Evolutionary conservation across 1,140 invertebrate species (phyloP).

Genomic region (Drosophila saltans): DNA sequence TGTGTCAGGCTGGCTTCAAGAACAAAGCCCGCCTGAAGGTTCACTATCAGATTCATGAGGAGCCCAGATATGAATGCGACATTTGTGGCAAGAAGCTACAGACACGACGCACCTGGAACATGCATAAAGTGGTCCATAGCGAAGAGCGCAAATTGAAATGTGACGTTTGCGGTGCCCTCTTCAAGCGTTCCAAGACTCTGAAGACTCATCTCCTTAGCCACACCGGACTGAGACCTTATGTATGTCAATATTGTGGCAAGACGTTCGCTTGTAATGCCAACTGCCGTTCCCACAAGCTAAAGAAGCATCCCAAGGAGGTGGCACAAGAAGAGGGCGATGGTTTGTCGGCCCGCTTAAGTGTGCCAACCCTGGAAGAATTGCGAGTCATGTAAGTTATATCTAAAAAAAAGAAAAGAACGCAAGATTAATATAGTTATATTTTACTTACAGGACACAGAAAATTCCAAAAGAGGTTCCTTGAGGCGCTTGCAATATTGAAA

Average conservation of each 20-base stretch:
- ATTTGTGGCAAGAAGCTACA: slow-evolving; percentile 83
- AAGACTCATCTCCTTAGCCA: slow-evolving; percentile 83
- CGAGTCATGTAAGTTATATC: slow-evolving; percentile 50
- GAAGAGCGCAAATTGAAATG: slow-evolving; percentile 83
- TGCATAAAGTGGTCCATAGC: slow-evolving; percentile 84
- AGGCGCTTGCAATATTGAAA: background rate
- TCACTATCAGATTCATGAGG: slow-evolving; percentile 82
- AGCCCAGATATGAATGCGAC: slow-evolving; percentile 83
- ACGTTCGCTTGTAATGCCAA: slow-evolving; percentile 84
- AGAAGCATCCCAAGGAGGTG: slow-evolving; percentile 83
- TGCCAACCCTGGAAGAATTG: slow-evolving; percentile 59
- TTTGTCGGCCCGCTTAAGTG: slow-evolving; percentile 36
- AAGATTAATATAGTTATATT: background rate
- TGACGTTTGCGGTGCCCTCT: slow-evolving; percentile 75
- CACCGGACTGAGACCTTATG: slow-evolving; percentile 83
- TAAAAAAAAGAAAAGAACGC: background rate
- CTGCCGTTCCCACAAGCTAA: slow-evolving; percentile 84
- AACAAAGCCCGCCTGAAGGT: slow-evolving; percentile 69
- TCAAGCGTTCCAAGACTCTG: slow-evolving; percentile 82
- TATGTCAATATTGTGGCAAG: slow-evolving; percentile 83
- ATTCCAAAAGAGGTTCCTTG: slow-evolving; percentile 38
- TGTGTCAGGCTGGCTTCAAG: slow-evolving; percentile 83
- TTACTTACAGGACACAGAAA: slow-evolving; percentile 49
- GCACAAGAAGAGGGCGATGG: slow-evolving; percentile 38
- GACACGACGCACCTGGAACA: slow-evolving; percentile 83